Evolutionary conservation across 2,113 vertebrate species (phyloP), one percentile per base, ranked within the genome.

Genomic region (Mustela nigripes): DNA sequence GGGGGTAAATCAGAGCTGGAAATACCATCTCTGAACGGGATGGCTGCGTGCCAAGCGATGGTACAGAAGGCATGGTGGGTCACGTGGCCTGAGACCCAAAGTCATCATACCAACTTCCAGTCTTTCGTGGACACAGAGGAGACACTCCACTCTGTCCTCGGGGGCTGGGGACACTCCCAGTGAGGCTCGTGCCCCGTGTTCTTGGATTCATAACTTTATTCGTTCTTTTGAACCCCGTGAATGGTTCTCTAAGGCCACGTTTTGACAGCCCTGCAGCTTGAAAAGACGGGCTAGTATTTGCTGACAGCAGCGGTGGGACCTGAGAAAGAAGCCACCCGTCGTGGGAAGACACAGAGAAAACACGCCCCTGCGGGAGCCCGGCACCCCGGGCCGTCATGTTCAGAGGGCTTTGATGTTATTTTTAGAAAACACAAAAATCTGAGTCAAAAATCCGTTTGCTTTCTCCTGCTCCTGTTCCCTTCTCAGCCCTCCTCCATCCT

Each of bases 91-190:
- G 89, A 63, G 39, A 92, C 87, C 95, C 96, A 87, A 53, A 90
- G 71, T 97, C 82, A 73, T 95, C 69, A 78, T 93, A 78, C 96
- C 19, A 78, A 60, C 83, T 96, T 92, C 91, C n/a, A 50, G 90
- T 56, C 92, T 98, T 98, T 97, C 97, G 92, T 98, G 96, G 62
- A 94, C 85, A 95, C 78, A 85, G 96, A 98, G 96, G 74, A 95
- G 87, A 91, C 96, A 94, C 92, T 88, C 92, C 80, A 4, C 50
- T 92, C 73, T 91, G 76, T 92, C 62, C 98, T 82, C 94, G 33
- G 42, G 95, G 53, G 28, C 58, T 91, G 69, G 93, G 60, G n/a
- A 76, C 87, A 2, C 53, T 58, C 36, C 31, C 53, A 7, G 1
- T 18, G 9, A 19, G 28, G 45, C 60, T 39, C 2, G 42, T 67